Evolutionary conservation across 2,888 invertebrate species (phyloP).

Genomic region (Brachyopa scutellaris): DNA sequence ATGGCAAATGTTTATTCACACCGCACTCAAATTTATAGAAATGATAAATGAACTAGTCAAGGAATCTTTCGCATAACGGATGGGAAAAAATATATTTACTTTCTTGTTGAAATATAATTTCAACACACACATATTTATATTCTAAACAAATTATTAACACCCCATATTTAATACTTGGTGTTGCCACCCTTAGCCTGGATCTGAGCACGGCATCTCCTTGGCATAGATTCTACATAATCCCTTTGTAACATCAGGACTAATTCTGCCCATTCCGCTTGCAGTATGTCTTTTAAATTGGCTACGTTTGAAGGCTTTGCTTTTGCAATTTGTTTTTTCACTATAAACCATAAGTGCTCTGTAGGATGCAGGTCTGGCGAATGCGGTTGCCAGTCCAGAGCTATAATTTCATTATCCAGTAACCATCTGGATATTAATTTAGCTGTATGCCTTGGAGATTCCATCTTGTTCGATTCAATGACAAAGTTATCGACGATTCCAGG

Average conservation of each 20-base stretch:
- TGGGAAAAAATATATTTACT: no score
- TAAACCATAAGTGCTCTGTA: neutral
- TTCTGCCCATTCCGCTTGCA: neutral
- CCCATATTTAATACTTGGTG: no score
- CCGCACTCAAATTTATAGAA: no score
- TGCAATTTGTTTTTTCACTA: no score
- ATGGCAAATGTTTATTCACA: no score
- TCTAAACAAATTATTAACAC: conserved; percentile 1
- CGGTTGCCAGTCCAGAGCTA: neutral
- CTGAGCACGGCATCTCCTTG: neutral
- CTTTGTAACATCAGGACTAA: neutral
- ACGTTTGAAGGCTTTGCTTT: neutral
- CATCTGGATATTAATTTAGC: neutral
- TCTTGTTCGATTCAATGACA: neutral
- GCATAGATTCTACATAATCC: neutral
- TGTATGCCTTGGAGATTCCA: neutral
- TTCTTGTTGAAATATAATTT: no score
- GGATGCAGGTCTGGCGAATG: neutral
- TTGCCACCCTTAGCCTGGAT: no score
- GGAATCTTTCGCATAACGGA: no score
- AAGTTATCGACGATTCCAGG: neutral
- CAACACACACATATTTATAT: no score
- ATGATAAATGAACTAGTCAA: no score
- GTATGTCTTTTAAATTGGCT: neutral
- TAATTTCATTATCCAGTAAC: neutral